Conservation (phyloP, 2,888 invertebrate genomes). For the Tipula confusa region DNA sequence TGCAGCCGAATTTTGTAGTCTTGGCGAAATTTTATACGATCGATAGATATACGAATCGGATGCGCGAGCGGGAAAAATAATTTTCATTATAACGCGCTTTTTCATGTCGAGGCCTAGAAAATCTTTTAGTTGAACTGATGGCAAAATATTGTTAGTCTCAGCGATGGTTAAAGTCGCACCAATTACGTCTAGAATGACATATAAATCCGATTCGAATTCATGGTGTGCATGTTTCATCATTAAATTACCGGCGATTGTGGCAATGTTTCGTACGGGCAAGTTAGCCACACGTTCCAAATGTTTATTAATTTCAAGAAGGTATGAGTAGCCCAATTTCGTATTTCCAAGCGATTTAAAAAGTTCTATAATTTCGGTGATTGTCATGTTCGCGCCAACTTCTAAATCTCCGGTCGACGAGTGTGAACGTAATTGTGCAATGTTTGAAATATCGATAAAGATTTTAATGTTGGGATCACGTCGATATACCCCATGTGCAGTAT, state of each 20-base stretch:
- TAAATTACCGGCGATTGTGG: conserved; percentile 61
- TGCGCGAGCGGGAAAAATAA: conserved; percentile 40
- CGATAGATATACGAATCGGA: conserved; percentile 45
- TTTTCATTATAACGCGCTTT: conserved; percentile 44
- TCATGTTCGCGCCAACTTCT: neutral
- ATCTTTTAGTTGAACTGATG: conserved; percentile 38
- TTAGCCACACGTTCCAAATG: conserved; percentile 58
- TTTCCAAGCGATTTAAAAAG: neutral
- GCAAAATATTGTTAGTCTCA: conserved; percentile 43
- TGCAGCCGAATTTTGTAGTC: conserved; percentile 70
- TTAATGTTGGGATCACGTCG: neutral
- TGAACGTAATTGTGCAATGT: neutral
- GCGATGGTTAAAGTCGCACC: conserved; percentile 48
- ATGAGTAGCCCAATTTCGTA: neutral
- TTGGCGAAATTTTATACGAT: conserved; percentile 64
- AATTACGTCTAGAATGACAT: conserved; percentile 69
- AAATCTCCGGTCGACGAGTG: neutral
- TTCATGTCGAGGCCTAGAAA: conserved; percentile 51
- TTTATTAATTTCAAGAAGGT: conserved; percentile 51
- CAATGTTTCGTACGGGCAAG: conserved; percentile 39
- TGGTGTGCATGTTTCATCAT: conserved; percentile 57
- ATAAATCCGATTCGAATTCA: conserved; percentile 53
- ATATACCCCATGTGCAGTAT: conserved; percentile 60
- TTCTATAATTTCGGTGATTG: neutral
- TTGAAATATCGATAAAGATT: neutral